These are phyloP conservation scores for Ceratothoa steindachneri DNA, from an alignment of 2,888 invertebrate genomes.

Conservation along the genomic window DNA sequence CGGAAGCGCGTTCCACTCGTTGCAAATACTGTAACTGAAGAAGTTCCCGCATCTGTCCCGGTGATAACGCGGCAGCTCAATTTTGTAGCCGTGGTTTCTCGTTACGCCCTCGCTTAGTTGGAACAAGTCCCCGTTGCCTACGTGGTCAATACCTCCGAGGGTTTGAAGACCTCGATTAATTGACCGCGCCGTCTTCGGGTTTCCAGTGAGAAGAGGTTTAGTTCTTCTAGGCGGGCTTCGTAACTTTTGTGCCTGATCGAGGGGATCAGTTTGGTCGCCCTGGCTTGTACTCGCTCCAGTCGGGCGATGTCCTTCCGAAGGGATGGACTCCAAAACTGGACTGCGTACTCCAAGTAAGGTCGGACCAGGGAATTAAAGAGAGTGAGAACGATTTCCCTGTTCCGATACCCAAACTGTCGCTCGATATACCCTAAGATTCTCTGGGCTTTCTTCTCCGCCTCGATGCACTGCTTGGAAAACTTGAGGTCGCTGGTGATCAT, in stretches of 20 bases:
- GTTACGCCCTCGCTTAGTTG: not conserved
- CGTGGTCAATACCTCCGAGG: not conserved
- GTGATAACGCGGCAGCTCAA: not conserved
- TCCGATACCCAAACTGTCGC: not conserved
- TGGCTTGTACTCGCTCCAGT: not conserved
- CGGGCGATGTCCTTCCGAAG: not conserved
- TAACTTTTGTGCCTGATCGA: not conserved
- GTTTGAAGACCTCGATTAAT: not conserved
- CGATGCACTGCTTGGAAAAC: not conserved
- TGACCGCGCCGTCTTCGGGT: not conserved
- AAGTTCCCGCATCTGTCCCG: not conserved
- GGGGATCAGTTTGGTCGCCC: not conserved
- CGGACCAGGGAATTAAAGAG: slow-evolving; percentile 1
- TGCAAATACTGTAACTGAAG: not conserved
- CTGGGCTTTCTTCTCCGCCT: slow-evolving; percentile 5
- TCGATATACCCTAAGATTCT: not conserved
- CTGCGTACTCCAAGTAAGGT: not conserved
- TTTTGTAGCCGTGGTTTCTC: not conserved
- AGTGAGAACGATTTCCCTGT: not conserved
- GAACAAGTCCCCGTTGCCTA: not conserved
- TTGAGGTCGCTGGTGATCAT: slow-evolving; percentile 7
- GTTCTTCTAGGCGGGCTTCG: not conserved
- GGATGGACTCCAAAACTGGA: not conserved
- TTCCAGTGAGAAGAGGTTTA: not conserved
- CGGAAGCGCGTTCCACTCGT: not conserved